These are phyloP conservation scores for Terebella lapidaria DNA, from an alignment of 2,888 invertebrate genomes.

Conservation along the genomic window DNA sequence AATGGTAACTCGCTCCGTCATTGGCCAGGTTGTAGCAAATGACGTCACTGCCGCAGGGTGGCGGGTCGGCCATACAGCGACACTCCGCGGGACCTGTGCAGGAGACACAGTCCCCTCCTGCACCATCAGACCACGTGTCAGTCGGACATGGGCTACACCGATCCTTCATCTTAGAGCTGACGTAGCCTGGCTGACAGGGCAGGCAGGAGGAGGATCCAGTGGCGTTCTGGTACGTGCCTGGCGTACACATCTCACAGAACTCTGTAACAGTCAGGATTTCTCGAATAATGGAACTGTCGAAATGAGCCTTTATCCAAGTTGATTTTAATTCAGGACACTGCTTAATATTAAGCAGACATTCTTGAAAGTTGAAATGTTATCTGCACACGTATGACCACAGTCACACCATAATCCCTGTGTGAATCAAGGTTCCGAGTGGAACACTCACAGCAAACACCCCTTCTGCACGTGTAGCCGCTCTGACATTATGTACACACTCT, in stretches of 20 bases:
- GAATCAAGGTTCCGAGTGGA: no score
- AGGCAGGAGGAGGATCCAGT: slow-evolving; percentile 28
- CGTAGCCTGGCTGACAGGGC: slow-evolving; percentile 31
- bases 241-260: slow-evolving; percentile 31
- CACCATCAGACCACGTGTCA: slow-evolving; percentile 27
- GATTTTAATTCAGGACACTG: no score
- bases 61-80: slow-evolving; percentile 28
- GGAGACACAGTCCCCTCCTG: slow-evolving; percentile 25
- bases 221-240: slow-evolving; percentile 33
- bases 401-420: no score
- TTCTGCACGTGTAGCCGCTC: no score
- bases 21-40: slow-evolving; percentile 30
- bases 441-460: no score
- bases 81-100: slow-evolving; percentile 29
- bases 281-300: no score
- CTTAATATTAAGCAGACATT: no score
- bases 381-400: no score
- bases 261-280: slow-evolving; percentile 20
- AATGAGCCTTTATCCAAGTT: no score
- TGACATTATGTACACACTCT: no score
- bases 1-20: slow-evolving; percentile 21
- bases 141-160: slow-evolving; percentile 31
- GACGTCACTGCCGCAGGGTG: slow-evolving; percentile 26
- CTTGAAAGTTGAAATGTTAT: no score
- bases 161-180: slow-evolving; percentile 30